These are phyloP conservation scores for Aphidius colemani DNA, from an alignment of 2,888 invertebrate species.

Conservation along the genomic window DNA sequence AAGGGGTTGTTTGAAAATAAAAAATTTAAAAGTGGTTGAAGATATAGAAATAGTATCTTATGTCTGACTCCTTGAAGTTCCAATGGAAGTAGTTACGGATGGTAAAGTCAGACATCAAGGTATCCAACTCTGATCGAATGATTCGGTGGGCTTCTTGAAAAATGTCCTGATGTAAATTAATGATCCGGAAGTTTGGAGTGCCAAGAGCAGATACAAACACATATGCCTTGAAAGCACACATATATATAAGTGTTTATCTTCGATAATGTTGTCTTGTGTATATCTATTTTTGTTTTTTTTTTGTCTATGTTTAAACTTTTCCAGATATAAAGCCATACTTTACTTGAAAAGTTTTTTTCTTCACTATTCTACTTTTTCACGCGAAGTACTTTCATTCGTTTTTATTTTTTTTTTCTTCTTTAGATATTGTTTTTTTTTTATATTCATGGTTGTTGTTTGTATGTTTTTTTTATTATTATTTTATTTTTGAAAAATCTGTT, in stretches of 20 bases:
- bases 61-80: constrained; percentile 33
- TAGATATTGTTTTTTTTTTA: not conserved
- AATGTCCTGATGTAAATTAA: constrained; percentile 55
- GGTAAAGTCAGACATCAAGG: constrained; percentile 13
- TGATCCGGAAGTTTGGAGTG: constrained; percentile 47
- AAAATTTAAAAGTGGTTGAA: constrained; percentile 14
- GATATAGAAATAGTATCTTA: constrained; percentile 20
- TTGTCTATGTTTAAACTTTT: constrained; percentile 23
- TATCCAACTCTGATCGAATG: constrained; percentile 18
- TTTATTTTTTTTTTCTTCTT: not conserved
- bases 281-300: constrained; percentile 22
- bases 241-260: too few relatives aligned
- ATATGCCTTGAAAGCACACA: constrained; percentile 12
- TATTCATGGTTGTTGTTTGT: not conserved
- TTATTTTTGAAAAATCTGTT: not conserved
- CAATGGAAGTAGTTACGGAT: constrained; percentile 30
- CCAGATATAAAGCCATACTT: constrained; percentile 15
- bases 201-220: constrained; percentile 25
- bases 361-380: constrained; percentile 9
- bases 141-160: constrained; percentile 43
- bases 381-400: not conserved
- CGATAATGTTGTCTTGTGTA: constrained; percentile 16
- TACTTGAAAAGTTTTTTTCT: constrained; percentile 14
- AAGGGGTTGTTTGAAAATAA: constrained; percentile 18
- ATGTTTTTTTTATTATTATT: not conserved